Base-by-base conservation (phyloP, 2,797 vertebrate genomes). In the Pipistrellus nathusii region DNA sequence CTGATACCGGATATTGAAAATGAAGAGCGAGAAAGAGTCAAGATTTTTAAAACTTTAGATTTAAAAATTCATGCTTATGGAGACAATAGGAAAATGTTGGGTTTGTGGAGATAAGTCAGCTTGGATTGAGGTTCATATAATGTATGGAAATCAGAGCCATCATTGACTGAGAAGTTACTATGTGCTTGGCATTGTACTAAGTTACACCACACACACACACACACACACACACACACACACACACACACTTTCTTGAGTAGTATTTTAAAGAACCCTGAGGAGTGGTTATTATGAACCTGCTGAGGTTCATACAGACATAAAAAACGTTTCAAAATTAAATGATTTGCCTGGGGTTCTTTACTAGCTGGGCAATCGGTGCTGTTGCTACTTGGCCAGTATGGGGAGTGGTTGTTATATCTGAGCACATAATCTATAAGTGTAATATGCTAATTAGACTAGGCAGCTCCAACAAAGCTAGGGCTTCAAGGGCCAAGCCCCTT, bases 91-190 rank as follows among this genome's bases (percentile, higher is more conserved):
- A 77, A 90, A 81, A 84, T 32, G 8, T 55, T 89, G 68, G 78
- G 21, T 53, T 90, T 57, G 13, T 23, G 38, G 48, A 82, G 27
- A 78, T 13, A 82, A 82, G 87, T 85, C 15, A n/a, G 41, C 32
- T 77, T 86, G 35, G 69, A 93, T 48, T 88, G 92, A 89, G 87
- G 62, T 30, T 87, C 55, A 85, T 38, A n/a, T 57, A 57, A 88
- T 75, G 32, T 46, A 41, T 41, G 76, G 35, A 48, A 72, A 81
- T 57, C 30, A 86, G n/a, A 88, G 38, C 59, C 55, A 53, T 9
- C 12, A 9, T 59, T 84, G 84, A 62, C 41, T 88, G 44, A 80
- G 51, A 71, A 35, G 32, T 66, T 87, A 44, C 25, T 48, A 13
- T 23, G 25, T 71, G 35, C 44, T 78, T 30, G 30, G 11, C 17